These are phyloP conservation scores for Agapostemon virescens DNA, from an alignment of 2,888 invertebrate species.

Conservation along the genomic window DNA sequence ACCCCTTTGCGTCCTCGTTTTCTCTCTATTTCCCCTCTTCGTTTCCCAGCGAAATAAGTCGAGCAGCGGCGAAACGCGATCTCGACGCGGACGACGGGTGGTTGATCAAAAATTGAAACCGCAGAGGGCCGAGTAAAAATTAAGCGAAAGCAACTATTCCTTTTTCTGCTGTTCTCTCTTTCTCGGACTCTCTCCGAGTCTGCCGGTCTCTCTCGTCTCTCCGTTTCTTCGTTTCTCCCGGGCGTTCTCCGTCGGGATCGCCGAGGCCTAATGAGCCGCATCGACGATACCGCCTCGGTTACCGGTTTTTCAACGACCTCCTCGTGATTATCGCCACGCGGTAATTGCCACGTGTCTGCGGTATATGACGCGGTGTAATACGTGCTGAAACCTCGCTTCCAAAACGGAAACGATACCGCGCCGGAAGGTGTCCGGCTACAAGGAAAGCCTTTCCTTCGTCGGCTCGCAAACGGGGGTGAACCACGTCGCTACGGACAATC, in stretches of 20 bases:
- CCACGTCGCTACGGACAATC: conserved; percentile 7
- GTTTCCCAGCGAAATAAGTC: neutral
- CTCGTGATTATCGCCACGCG: conserved; percentile 58
- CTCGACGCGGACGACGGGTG: neutral
- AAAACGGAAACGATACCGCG: conserved; percentile 78
- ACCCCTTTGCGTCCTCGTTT: neutral
- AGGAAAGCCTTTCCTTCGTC: conserved; percentile 73
- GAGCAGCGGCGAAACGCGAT: neutral
- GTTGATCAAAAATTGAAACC: neutral
- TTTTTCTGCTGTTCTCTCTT: neutral
- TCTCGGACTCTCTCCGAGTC: too few relatives aligned
- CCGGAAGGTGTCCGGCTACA: conserved; percentile 79
- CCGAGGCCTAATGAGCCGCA: conserved; percentile 49
- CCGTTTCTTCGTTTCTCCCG: neutral
- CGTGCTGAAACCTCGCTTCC: conserved; percentile 69
- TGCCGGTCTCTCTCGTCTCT: neutral
- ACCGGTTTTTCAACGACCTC: conserved; percentile 60
- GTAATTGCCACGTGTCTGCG: conserved; percentile 65
- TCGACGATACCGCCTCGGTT: conserved; percentile 55
- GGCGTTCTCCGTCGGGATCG: neutral
- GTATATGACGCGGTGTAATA: conserved; percentile 67
- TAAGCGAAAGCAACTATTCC: neutral
- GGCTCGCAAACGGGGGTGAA: conserved; percentile 21
- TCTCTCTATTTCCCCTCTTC: too few relatives aligned
- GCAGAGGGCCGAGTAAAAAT: neutral